These are phyloP conservation scores for Larimichthys polyactis DNA, from an alignment of 2,113 vertebrate species.

Conservation along the genomic window DNA sequence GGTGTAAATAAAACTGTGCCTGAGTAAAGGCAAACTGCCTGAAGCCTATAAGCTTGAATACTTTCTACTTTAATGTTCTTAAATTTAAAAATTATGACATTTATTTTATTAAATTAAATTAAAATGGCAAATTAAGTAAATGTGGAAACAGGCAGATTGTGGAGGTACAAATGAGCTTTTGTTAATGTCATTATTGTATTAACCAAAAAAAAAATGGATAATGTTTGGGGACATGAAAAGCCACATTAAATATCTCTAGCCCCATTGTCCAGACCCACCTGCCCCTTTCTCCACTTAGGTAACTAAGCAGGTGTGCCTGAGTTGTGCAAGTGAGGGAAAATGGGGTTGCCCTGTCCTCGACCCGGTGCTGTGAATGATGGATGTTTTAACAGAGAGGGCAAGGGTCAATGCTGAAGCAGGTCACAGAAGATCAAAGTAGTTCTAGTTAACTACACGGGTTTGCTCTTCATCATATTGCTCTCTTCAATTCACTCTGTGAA, in stretches of 20 bases:
- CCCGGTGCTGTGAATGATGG: conserved; percentile 64
- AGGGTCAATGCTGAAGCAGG: conserved; percentile 60
- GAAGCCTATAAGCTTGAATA: not conserved
- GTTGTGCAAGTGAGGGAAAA: conserved; percentile 37
- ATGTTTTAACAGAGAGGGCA: conserved; percentile 61
- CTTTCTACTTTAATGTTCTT: not conserved
- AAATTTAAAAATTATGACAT: not conserved
- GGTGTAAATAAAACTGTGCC: not conserved
- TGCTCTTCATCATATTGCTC: conserved; percentile 39
- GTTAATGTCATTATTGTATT: not conserved
- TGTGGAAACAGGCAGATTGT: not conserved
- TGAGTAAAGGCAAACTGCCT: conserved; percentile 21
- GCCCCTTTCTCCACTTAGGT: not conserved
- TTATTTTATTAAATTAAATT: not conserved
- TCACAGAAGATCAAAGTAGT: conserved; percentile 59
- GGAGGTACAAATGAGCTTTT: not conserved
- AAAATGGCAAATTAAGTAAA: not conserved
- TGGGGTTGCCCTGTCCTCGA: conserved; percentile 63
- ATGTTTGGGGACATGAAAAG: not conserved
- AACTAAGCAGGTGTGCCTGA: conserved; percentile 59
- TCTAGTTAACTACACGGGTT: conserved; percentile 42
- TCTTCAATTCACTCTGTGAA: conserved; percentile 15
- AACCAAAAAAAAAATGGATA: not conserved
- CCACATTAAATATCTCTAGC: not conserved
- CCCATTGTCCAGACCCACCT: conserved; percentile 10